Base-by-base conservation (phyloP, 2,888 invertebrate genomes). In the Eudemis profundana region DNA sequence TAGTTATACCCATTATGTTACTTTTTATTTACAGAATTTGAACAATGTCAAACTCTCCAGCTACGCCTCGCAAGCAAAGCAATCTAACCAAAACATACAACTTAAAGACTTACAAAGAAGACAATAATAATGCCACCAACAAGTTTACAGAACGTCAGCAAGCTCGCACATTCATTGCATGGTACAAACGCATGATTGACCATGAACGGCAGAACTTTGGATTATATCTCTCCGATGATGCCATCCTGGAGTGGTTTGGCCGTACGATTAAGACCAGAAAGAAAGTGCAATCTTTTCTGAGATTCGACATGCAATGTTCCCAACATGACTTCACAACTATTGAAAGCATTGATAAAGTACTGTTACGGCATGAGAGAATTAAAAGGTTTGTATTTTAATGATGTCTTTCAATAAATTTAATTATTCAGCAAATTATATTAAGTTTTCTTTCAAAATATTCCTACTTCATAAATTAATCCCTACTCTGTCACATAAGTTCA, bases 221-320 rank as follows among this genome's bases (percentile, higher is more conserved):
- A 5, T 74, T 92, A 27, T 92, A 93, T 71, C 73, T 94, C 21
- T 87, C 93, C 15, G 92, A 93, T 68, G 87, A 93, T 75, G 89
- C 93, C 1, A 79, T 89, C 0, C 81, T 95, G 1, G 94, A 95
- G 78, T 95, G 95, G 94, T 95, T 95, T 78, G 95, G 95, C 0
- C 87, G 93, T 59, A 94, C 93, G 10, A 87, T 95, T 5, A 93
- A 88, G 76, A 93, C 93, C 0, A 93, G 92, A 69, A 93, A 91
- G 76, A 94, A 93, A 74, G 93, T 95, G 0, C 79, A 89, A 1
- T 81, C 87, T 3, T 95, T 94, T 70, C 73, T 95, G 2, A 93
- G 93, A 72, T 84, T 84, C 84, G 90, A 92, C 53, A 93, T 94
- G 84, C 87, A 90, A 61, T 88, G 87, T 69, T 88, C 93, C 0